Base-by-base conservation (phyloP, 2,888 invertebrate species). In the Synanthedon vespiformis region DNA sequence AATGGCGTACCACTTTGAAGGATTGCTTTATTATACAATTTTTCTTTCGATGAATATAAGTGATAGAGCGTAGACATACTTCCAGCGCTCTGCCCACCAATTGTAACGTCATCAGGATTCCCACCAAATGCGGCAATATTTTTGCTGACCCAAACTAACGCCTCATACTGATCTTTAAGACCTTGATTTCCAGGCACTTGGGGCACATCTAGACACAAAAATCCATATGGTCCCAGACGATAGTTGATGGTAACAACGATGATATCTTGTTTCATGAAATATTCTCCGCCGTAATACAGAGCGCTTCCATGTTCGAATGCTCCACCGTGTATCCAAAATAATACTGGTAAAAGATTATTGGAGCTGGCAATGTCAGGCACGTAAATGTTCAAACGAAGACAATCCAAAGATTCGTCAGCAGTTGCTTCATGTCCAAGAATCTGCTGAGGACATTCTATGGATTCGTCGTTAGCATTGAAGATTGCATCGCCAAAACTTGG, bases 311-410 rank as follows among this genome's bases (percentile, higher is more conserved):
- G 55, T 5, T 54, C 60, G 40, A 82, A 87, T 5, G 62, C 65
- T 40, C 87, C 87, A 13, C 87, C 87, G 48, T 86, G 85, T 48
- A 86, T 73, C 82, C 82, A 86, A 2, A 84, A 77, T 47, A 86
- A 55, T 1, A 87, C 86, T 16, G 87, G 85, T 40, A 85, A 55
- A 3, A 80, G 84, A 54, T 72, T 80, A 12, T 57, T 63, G 4
- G 71, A 65, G 52, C 77, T 77, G 2, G 87, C 85, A 53, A 60
- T 56, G 40, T 65, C 70, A 4, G 86, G 86, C 4, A 81, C 80
- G 55, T 74, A 84, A 0, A 93, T 89, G 66, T 93, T 93, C 5
- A 93, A 66, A 55, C 88, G 89, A 0, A 93, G 84, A 57, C 93
- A 93, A 65, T 91, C 90, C 55, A 90, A 76, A 49, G 67, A 61